phyloP scores from a whole-genome alignment of 2,888 invertebrate genomes.

The Lasioglossum malachurum region DNA sequence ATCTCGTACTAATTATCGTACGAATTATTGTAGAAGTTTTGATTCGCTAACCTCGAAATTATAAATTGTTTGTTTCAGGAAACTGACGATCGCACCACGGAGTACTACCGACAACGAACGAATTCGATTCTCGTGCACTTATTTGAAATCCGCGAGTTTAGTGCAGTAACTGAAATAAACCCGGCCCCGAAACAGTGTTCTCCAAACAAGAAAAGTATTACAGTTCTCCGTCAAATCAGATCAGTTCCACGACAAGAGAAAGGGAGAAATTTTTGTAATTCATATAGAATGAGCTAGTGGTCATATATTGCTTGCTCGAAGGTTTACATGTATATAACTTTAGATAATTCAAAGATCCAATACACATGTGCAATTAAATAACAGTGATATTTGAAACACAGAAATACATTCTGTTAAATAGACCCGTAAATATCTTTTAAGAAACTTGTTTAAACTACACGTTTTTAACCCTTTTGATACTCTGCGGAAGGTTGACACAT shows the following conservation, averaged over 20 bases:
- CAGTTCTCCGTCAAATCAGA: neutral
- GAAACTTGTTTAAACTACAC: neutral
- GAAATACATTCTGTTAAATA: neutral
- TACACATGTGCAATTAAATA: neutral
- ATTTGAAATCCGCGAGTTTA: neutral
- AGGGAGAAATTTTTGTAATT: neutral
- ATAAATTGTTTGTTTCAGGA: constrained; percentile 50
- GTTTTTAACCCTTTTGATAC: neutral
- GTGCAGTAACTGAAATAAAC: neutral
- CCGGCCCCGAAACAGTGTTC: neutral
- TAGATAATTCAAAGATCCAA: no score
- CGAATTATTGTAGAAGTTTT: neutral
- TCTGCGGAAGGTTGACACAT: neutral
- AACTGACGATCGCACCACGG: constrained; percentile 34
- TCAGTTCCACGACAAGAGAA: neutral
- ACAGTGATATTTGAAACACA: neutral
- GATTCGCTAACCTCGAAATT: neutral
- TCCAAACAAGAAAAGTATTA: neutral
- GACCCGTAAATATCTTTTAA: neutral
- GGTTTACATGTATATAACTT: neutral
- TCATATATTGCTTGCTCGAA: no score
- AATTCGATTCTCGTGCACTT: neutral
- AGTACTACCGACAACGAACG: constrained; percentile 32
- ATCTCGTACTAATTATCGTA: neutral
- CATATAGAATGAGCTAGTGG: neutral